phyloP scores from a whole-genome alignment of 2,113 vertebrate genomes.

The Xiphias gladius region DNA sequence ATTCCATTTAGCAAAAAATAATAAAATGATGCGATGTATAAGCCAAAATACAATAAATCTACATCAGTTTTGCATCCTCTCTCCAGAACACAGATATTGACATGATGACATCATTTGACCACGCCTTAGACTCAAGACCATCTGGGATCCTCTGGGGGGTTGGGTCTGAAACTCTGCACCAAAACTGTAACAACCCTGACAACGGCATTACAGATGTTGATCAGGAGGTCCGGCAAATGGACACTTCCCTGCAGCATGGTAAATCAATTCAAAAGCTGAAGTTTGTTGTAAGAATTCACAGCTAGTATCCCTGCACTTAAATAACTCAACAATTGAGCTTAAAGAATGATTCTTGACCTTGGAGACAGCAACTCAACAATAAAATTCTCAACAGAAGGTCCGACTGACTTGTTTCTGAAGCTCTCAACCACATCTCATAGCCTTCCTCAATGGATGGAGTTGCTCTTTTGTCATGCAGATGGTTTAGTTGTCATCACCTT shows the following conservation, averaged over 20 bases:
- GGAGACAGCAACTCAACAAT: too few relatives aligned
- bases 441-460: not conserved
- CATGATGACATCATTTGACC: slow-evolving; percentile 57
- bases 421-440: not conserved
- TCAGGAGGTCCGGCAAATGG: slow-evolving; percentile 87
- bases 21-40: not conserved
- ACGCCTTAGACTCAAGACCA: slow-evolving; percentile 4
- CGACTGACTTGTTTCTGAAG: not conserved
- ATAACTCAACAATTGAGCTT: not conserved
- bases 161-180: slow-evolving; percentile 20
- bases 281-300: not conserved
- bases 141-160: not conserved
- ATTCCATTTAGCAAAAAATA: not conserved
- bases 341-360: not conserved
- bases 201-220: slow-evolving; percentile 45
- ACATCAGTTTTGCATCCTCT: not conserved
- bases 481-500: not conserved
- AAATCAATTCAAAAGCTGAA: slow-evolving; percentile 63
- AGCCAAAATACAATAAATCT: not conserved
- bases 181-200: not conserved
- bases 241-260: slow-evolving; percentile 84
- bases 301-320: not conserved
- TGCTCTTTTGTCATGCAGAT: not conserved
- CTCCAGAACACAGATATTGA: slow-evolving; percentile 88
- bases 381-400: not conserved